Conservation (phyloP, 2,797 vertebrate species). For the Siniperca obscura region DNA sequence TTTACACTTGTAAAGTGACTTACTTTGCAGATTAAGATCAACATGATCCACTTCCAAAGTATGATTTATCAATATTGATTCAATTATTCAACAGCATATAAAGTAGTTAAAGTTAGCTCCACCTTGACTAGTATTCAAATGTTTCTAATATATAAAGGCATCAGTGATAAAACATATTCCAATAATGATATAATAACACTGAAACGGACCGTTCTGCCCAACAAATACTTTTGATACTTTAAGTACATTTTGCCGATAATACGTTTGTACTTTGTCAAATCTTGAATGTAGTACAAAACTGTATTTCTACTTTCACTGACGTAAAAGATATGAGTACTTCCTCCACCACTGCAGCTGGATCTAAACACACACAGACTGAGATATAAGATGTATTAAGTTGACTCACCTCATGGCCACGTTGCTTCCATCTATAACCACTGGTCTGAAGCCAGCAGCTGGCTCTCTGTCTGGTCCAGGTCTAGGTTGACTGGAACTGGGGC, state of each 20-base stretch:
- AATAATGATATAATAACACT: neutral
- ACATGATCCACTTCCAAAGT: neutral
- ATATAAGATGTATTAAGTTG: neutral
- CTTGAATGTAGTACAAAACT: neutral
- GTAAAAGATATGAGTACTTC: neutral
- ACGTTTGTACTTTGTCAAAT: neutral
- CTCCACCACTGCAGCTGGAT: neutral
- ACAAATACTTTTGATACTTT: neutral
- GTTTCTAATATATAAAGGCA: neutral
- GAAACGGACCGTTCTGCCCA: neutral
- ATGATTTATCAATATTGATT: neutral
- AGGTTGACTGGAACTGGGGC: constrained; percentile 35
- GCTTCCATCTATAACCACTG: constrained; percentile 94
- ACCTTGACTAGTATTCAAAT: neutral
- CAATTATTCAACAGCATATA: neutral
- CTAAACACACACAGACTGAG: neutral
- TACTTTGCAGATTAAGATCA: neutral
- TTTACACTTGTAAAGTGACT: neutral
- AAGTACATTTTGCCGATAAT: neutral
- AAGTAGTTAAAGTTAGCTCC: neutral
- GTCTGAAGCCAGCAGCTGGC: constrained; percentile 74
- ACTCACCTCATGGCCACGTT: constrained; percentile 95
- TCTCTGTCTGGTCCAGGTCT: constrained; percentile 48
- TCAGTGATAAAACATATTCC: neutral
- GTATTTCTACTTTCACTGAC: neutral